Conservation (phyloP, 2,888 invertebrate genomes). For the Hedya salicella region DNA sequence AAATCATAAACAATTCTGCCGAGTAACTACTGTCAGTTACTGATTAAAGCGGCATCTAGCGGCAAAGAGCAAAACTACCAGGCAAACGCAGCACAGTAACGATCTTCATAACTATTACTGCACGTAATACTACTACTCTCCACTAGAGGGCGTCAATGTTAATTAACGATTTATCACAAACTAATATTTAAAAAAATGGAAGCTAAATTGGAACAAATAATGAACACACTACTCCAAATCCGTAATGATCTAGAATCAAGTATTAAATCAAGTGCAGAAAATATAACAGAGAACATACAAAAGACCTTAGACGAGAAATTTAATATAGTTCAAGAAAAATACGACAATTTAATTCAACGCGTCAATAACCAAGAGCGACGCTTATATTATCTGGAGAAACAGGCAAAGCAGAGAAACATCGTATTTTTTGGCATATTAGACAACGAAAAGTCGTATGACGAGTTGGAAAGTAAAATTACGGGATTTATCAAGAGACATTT, state of each 20-base stretch:
- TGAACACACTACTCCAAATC: slow-evolving; percentile 10
- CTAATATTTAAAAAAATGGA: no score
- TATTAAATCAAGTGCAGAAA: slow-evolving; percentile 14
- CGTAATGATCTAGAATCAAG: slow-evolving; percentile 13
- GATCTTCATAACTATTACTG: no score
- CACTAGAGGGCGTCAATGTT: no score
- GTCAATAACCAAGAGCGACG: neutral
- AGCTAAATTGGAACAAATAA: slow-evolving; percentile 5
- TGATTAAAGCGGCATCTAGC: no score
- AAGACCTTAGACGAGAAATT: slow-evolving; percentile 11
- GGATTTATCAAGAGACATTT: neutral
- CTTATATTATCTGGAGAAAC: slow-evolving; percentile 11
- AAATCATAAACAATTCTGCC: no score
- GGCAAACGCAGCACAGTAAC: no score
- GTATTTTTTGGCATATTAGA: slow-evolving; percentile 17
- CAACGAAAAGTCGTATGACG: slow-evolving; percentile 9
- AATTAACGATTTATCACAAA: no score
- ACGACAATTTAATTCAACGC: slow-evolving; percentile 4
- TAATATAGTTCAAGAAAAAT: slow-evolving; percentile 1
- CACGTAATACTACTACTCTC: no score
- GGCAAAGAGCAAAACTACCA: no score
- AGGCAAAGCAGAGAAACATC: slow-evolving; percentile 10
- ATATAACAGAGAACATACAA: slow-evolving; percentile 5
- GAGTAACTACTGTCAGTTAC: no score
- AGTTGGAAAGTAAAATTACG: neutral